Base-by-base conservation (phyloP, 1,140 invertebrate genomes). In the Drosophila parabipectinata region DNA sequence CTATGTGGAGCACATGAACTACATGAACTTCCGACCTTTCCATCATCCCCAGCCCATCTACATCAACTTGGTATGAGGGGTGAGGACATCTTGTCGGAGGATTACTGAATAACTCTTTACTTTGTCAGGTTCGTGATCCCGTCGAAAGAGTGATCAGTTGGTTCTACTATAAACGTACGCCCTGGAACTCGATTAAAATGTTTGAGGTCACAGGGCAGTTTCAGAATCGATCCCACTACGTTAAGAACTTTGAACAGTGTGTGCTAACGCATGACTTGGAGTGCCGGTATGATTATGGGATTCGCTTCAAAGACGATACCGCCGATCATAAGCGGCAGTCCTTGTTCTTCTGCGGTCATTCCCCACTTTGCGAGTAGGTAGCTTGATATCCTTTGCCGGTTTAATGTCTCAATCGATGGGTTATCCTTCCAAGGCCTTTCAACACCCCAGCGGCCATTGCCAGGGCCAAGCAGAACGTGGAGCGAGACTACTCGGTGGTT, bases 121-220 rank as follows among this genome's bases (percentile, higher is more conserved):
- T 30, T 71, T 77, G 32, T 14, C 15, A 79, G 76, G 57, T 78
- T 26, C 93, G 97, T 30, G 97, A 98, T 92, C 97, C 97, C 0
- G 94, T 98, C 4, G 97, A 98, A 91, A 93, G 97, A 47, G 95
- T 97, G 2, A 97, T 97, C 81, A 97, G 96, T 1, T 97, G 96
- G 96, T 98, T 97, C 92, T 97, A 97, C 90, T 81, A 90, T 48
- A 95, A 68, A 32, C 93, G 97, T 62, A 96, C 96, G 2, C 96
- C 96, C 3, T 97, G 96, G 96, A 73, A 39, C 24, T 78, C 72
- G 0, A 24, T 81, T n/a, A 60, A 63, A 47, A 66, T 60, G 56
- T 84, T 51, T 15, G 10, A 72, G 21, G 93, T 95, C 77, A 95
- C 95, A 0, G 96, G 97, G 47, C 95, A 95, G 30, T 92, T 97